Evolutionary conservation across 1,140 invertebrate genomes (phyloP).

Genomic region (Batillaria attramentaria): DNA sequence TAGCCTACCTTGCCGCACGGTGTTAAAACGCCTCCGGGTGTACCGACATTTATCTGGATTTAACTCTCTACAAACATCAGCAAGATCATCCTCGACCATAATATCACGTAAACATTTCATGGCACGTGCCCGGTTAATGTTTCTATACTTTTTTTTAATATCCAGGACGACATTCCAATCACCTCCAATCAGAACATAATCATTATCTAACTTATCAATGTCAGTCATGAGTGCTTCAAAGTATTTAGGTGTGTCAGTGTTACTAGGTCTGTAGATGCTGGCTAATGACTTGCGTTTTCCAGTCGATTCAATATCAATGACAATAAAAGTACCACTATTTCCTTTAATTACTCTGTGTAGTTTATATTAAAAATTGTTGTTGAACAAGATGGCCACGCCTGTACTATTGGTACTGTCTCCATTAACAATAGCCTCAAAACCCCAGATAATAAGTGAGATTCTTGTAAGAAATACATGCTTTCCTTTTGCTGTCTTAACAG

Average conservation of each 20-base stretch:
- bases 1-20: not conserved
- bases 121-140: not conserved
- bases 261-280: not conserved
- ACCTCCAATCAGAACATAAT: not conserved
- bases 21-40: not conserved
- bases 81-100: not conserved
- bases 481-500: too few relatives aligned
- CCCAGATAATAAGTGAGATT: too few relatives aligned
- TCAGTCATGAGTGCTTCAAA: not conserved
- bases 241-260: too few relatives aligned
- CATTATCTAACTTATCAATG: not conserved
- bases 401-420: not conserved
- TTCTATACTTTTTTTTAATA: not conserved
- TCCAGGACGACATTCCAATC: too few relatives aligned
- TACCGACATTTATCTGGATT: not conserved
- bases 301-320: not conserved
- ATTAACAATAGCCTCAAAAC: too few relatives aligned
- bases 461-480: too few relatives aligned
- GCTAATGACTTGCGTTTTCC: not conserved
- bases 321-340: not conserved
- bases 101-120: not conserved
- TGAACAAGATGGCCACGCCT: not conserved
- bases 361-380: not conserved
- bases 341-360: not conserved
- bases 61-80: too few relatives aligned